These are phyloP conservation scores for Nyctibius grandis DNA, from an alignment of 2,797 vertebrate species.

Conservation along the genomic window DNA sequence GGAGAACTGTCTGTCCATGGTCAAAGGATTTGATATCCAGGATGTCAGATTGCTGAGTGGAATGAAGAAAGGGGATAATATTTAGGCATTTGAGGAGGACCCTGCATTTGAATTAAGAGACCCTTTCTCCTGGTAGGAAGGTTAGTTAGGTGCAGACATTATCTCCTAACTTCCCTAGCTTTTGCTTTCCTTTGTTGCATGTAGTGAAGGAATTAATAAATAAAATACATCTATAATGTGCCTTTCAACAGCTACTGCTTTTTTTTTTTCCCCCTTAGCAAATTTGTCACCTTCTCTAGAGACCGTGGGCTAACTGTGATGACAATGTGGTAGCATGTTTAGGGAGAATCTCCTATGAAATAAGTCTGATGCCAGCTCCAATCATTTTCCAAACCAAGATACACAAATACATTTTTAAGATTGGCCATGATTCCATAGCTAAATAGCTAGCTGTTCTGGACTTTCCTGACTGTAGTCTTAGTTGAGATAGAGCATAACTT, in stretches of 20 bases:
- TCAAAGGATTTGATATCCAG: not conserved
- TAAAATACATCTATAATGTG: too few relatives aligned
- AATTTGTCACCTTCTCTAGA: not conserved
- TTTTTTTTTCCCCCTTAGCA: too few relatives aligned
- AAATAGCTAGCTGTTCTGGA: not conserved
- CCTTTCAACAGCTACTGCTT: too few relatives aligned
- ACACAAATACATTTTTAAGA: not conserved
- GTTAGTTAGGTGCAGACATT: too few relatives aligned
- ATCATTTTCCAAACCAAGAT: not conserved
- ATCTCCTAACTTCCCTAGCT: too few relatives aligned
- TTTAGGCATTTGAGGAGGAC: too few relatives aligned
- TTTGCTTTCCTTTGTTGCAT: too few relatives aligned
- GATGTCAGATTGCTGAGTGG: too few relatives aligned
- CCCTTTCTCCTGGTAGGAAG: too few relatives aligned
- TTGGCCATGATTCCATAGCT: not conserved
- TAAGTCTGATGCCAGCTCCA: not conserved
- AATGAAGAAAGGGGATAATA: too few relatives aligned
- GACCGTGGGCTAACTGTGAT: not conserved
- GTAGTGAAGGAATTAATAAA: too few relatives aligned
- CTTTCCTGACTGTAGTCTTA: not conserved
- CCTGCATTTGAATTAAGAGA: too few relatives aligned
- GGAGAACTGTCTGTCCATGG: not conserved
- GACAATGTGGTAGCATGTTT: not conserved
- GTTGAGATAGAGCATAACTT: not conserved
- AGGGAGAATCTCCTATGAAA: not conserved